Evolutionary conservation across 2,113 vertebrate species (phyloP), one percentile per base, ranked within the genome.

Genomic region (Xenopus laevis): DNA sequence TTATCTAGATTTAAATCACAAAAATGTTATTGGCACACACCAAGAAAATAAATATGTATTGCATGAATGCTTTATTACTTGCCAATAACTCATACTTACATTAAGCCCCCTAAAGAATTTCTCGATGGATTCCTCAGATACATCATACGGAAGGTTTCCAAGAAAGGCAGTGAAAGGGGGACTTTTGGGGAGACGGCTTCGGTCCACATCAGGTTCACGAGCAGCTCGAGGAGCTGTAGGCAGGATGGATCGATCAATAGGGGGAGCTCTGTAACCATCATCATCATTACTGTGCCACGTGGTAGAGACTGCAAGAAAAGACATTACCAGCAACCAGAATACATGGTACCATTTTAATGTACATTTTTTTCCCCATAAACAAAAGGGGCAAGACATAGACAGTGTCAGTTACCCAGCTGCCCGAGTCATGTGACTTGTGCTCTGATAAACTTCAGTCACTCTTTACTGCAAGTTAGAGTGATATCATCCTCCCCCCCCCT

Each of bases 111-210:
- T 87, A 82, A 98, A 98, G 85, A 98, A 98, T 11, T 97, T 94
- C 86, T 95, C 95, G 86, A 98, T 98, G 0, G 94, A 98, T 0
- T 98, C 96, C 78, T 98, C 96, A 0, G 90, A 91, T 79, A 98
- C 95, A 73, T 98, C 96, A 45, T 98, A 98, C 78, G 96, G 96
- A 76, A 98, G 87, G 83, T 98, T 98, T 67, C 96, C 96, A 65
- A 98, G 91, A 74, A 98, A 98, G 79, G 96, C 96, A 0, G 96
- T 98, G 87, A 95, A 98, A 11, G 96, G 96, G 4, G 96, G 94
- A 9, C 92, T 93, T 70, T 92, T 94, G 3, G 96, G 96, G 79
- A 98, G 91, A 69, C 90, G 91, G 61, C 93, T 89, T 78, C 93
- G 89, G 85, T 98, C 92, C 0, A 98, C 82, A 81, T 95, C 92